A percentile compares a stretch with the other conserved stretches of the same genome.
These are phyloP conservation scores for Ennomos erosarius DNA, from an alignment of 2,888 invertebrate species.

Conservation along the genomic window DNA sequence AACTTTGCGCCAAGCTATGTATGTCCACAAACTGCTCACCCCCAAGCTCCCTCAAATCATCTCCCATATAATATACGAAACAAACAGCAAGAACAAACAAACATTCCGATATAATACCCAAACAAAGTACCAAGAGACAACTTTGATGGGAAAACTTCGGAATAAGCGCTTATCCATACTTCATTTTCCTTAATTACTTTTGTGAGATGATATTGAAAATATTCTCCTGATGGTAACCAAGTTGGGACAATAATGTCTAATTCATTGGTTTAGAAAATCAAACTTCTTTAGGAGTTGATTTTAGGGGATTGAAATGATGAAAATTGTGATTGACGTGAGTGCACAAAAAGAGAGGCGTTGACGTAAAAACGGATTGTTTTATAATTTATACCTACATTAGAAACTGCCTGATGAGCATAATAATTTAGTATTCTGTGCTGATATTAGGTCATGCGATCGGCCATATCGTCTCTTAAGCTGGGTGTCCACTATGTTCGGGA, in stretches of 20 bases:
- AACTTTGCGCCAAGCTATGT: conserved; percentile 1
- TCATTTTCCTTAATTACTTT: conserved; percentile 31
- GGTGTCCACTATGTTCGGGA: too few species aligned
- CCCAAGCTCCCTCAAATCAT: conserved; percentile 18
- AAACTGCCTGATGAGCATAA: too few species aligned
- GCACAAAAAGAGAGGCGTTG: too few species aligned
- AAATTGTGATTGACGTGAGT: too few species aligned
- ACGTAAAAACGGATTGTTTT: too few species aligned
- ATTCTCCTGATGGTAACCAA: conserved; percentile 7
- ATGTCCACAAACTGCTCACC: conserved; percentile 11
- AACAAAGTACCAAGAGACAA: conserved; percentile 29
- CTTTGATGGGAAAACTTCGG: conserved; percentile 50
- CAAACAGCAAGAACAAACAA: conserved; percentile 31
- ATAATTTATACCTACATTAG: too few species aligned
- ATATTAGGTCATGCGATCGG: too few species aligned
- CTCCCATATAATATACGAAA: conserved; percentile 23
- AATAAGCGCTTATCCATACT: conserved; percentile 34
- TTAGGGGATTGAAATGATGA: not conserved
- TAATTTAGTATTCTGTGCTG: too few species aligned
- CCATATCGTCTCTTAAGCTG: too few species aligned
- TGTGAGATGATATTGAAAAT: conserved; percentile 20
- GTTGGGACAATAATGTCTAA: conserved; percentile 3
- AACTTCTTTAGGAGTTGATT: not conserved
- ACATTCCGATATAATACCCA: conserved; percentile 22
- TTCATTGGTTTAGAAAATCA: conserved; percentile 23